phyloP scores from a whole-genome alignment of 2,113 vertebrate genomes.

The Dicrurus megarhynchus region DNA sequence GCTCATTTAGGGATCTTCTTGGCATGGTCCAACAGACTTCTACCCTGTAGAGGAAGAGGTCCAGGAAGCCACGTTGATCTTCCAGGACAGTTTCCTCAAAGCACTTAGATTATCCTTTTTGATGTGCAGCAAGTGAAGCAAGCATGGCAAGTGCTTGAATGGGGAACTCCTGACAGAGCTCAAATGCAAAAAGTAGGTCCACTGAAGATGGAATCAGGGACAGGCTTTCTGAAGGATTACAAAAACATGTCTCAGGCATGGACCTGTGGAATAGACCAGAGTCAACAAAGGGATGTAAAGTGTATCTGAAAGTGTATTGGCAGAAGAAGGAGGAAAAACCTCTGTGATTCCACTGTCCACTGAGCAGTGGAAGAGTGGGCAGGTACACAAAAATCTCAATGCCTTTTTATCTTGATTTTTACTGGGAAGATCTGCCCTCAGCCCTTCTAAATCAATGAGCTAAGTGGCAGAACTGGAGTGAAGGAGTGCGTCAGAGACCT shows the following conservation, averaged over 20 bases:
- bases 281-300: background rate
- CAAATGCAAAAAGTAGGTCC: background rate
- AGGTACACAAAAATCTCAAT: background rate
- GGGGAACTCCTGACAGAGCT: background rate
- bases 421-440: background rate
- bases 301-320: background rate
- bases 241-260: background rate
- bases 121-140: background rate
- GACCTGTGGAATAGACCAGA: background rate
- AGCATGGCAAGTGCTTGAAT: background rate
- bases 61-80: background rate
- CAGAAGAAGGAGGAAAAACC: background rate
- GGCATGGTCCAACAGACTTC: background rate
- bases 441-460: background rate
- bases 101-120: background rate
- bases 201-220: background rate
- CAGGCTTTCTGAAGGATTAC: background rate
- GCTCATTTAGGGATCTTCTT: background rate
- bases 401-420: background rate
- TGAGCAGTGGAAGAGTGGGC: background rate
- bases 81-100: background rate
- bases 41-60: background rate
- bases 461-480: background rate
- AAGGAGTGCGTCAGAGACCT: background rate
- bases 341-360: background rate